These are phyloP conservation scores for Phocoena sinus DNA, from an alignment of 2,113 vertebrate species.

Conservation along the genomic window DNA sequence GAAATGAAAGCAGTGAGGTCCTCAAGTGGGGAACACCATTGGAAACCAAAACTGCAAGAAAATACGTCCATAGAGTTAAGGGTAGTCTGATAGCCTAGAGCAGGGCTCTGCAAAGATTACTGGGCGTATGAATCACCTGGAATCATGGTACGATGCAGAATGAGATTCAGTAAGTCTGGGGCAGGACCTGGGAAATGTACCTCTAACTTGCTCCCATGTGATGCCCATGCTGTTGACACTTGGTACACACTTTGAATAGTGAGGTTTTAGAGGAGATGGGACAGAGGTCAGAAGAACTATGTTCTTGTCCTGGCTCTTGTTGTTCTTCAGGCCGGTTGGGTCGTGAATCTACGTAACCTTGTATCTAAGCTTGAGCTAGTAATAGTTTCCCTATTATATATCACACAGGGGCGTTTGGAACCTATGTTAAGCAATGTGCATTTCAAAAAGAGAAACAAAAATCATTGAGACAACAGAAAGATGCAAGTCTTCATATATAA, in stretches of 20 bases:
- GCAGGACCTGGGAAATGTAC: neutral
- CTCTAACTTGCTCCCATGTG: neutral
- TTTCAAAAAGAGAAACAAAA: neutral
- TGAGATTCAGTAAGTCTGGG: neutral
- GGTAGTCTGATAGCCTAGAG: neutral
- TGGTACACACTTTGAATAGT: neutral
- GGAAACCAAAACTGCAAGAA: neutral
- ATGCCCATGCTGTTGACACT: neutral
- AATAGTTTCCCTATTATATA: neutral
- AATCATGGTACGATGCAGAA: rapidly evolving
- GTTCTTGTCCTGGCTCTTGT: neutral
- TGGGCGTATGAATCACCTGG: neutral
- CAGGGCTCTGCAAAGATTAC: neutral
- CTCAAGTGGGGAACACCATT: neutral
- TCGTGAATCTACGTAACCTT: neutral
- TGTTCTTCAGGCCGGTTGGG: neutral
- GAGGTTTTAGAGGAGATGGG: neutral
- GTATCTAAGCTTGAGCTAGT: neutral
- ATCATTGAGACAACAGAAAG: neutral
- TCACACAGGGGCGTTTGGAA: neutral
- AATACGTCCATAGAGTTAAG: neutral
- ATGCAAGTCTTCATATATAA: neutral
- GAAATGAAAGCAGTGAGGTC: neutral
- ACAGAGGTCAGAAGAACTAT: neutral
- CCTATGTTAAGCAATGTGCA: neutral